Conservation (phyloP, 2,888 invertebrate genomes). For the Pemphredon lugubris region DNA sequence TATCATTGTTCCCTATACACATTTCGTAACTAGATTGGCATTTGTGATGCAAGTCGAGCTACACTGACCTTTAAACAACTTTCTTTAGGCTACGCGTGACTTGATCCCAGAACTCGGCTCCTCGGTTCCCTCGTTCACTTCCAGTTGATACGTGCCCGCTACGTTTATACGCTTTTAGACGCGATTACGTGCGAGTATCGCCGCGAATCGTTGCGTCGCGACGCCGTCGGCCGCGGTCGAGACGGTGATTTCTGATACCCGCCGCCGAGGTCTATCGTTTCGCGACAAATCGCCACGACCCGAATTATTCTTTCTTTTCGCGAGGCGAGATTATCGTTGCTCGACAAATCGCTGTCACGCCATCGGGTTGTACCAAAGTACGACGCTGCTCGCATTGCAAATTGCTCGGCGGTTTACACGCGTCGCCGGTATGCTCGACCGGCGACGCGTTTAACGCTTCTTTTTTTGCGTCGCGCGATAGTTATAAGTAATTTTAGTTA, state of each 20-base stretch:
- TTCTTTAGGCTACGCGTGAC: conserved; percentile 75
- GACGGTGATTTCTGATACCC: neutral
- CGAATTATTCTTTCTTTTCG: conserved; percentile 18
- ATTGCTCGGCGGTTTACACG: too few relatives aligned
- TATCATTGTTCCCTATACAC: conserved; percentile 72
- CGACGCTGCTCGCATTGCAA: neutral
- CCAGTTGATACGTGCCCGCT: conserved; percentile 41
- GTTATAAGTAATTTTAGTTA: too few relatives aligned
- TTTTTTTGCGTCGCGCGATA: too few relatives aligned
- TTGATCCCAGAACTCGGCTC: conserved; percentile 67
- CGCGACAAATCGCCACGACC: conserved; percentile 29
- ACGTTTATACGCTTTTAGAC: conserved; percentile 10
- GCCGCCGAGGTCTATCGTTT: neutral
- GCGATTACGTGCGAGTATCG: neutral
- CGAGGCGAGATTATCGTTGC: neutral
- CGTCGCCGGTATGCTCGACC: too few relatives aligned
- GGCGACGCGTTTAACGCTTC: too few relatives aligned
- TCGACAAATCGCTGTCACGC: conserved; percentile 28
- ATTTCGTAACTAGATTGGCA: conserved; percentile 78
- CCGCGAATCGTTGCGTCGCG: conserved; percentile 14
- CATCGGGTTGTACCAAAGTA: neutral
- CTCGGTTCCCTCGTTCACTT: conserved; percentile 59
- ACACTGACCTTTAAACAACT: conserved; percentile 77
- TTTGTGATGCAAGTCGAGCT: conserved; percentile 75
- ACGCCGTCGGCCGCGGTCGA: neutral